phyloP scores from a whole-genome alignment of 2,113 vertebrate genomes.

The Platysteira castanea region DNA sequence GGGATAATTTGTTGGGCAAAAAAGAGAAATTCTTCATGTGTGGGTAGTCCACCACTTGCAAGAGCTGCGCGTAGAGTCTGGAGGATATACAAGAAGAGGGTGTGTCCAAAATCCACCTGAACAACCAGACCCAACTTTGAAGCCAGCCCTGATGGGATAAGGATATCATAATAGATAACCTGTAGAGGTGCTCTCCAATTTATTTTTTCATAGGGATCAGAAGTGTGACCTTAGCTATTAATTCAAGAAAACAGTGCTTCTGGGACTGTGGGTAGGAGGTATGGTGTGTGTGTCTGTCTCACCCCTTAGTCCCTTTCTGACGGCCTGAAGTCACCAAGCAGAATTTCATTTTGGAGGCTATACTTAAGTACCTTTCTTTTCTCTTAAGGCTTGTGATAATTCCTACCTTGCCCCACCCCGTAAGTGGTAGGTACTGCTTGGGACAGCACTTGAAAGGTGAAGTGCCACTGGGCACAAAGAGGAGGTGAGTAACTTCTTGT shows the following conservation, averaged over 20 bases:
- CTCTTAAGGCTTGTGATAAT: neutral
- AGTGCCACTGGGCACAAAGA: neutral
- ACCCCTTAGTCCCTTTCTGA: neutral
- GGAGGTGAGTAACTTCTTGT: neutral
- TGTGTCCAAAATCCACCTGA: neutral
- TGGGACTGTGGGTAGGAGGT: neutral
- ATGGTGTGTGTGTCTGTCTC: neutral
- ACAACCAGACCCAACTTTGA: neutral
- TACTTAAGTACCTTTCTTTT: neutral
- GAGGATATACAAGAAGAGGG: neutral
- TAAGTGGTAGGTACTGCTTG: neutral
- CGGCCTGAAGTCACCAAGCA: neutral
- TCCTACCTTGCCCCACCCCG: rapidly evolving
- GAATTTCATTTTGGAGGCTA: neutral
- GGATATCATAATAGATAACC: neutral
- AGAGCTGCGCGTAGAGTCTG: neutral
- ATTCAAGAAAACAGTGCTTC: neutral
- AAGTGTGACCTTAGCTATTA: neutral
- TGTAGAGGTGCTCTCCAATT: neutral
- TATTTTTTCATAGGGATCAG: neutral
- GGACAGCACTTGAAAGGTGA: neutral
- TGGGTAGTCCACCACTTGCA: neutral
- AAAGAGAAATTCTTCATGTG: neutral
- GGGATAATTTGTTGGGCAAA: neutral
- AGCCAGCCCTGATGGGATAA: neutral